Evolutionary conservation across 2,888 invertebrate genomes (phyloP), one percentile per base, ranked within the genome.

Genomic region (Cerceris rybyensis): DNA sequence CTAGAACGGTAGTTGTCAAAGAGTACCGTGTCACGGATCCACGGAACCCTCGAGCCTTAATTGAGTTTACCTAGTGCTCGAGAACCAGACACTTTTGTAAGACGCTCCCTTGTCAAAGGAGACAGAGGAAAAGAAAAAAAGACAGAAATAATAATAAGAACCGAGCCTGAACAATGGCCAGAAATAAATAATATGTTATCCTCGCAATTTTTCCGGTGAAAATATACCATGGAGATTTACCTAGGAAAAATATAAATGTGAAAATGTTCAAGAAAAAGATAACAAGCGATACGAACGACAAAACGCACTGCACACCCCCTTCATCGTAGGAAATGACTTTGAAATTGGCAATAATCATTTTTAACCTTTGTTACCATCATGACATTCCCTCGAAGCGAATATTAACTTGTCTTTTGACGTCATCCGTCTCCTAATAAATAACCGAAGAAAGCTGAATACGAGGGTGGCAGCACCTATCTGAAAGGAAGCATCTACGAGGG

Each of bases 401-500:
- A 87, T 87, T 87, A 88, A 85, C 86, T 82, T 78, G 85, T 78
- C 83, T 85, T 84, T 78, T 77, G 78, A 78, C 70, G 75, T 74
- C 49, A 58, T 46, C 52, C 58, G 46, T 69, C 80, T 64, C 78
- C 74, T 80, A 84, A 86, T 86, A 88, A 89, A 87, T 87, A 87
- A 88, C 81, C 79, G 82, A 86, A 81, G 80, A 85, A 87, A 87
- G 87, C 88, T 87, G 81, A 85, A 86, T 85, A 85, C 81, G 67
- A 69, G 67, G 66, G 80, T 71, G 50, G 43, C 46, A 50, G 54
- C 54, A 46, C 59, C 46, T 64, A 46, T 61, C 46, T 57, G 52
- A 68, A 57, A 69, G 69, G 64, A 58, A 60, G 60, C 71, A n/a
- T n/a, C n/a, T n/a, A n/a, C 50, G 75, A 70, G 68, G 67, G 75